Evolutionary conservation across 2,113 vertebrate species (phyloP).

Genomic region (Sterrhoptilus dennistouni): DNA sequence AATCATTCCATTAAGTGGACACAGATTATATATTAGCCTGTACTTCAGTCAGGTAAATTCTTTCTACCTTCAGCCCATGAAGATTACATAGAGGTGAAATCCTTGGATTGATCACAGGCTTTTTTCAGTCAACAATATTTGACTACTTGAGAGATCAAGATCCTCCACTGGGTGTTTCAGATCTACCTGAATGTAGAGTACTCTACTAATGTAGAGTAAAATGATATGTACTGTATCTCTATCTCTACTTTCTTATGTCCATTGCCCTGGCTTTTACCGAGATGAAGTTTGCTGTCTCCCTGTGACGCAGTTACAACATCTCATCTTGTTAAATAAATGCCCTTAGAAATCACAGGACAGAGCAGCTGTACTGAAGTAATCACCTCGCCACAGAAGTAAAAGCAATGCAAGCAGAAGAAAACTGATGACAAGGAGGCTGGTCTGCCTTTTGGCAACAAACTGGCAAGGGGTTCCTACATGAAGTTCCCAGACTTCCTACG

Average conservation of each 20-base stretch:
- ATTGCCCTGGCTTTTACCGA: fast-evolving
- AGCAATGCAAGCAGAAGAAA: not conserved
- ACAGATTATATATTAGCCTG: not conserved
- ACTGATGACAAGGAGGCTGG: not conserved
- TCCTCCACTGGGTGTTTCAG: not conserved
- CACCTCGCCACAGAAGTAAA: not conserved
- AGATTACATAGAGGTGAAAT: not conserved
- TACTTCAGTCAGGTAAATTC: not conserved
- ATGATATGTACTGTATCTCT: fast-evolving
- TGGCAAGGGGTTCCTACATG: not conserved
- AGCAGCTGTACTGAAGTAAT: not conserved
- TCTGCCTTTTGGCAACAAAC: not conserved
- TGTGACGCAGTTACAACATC: not conserved
- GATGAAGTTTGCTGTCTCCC: not conserved
- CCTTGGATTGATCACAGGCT: not conserved
- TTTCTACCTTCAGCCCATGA: not conserved
- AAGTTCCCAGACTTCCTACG: not conserved
- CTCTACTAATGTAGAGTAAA: not conserved
- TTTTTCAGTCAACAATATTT: not conserved
- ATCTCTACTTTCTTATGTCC: not conserved
- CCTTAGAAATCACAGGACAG: not conserved
- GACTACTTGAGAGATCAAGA: not conserved
- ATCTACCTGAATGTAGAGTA: too few species aligned
- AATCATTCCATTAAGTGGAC: not conserved
- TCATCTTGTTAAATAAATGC: not conserved